These are phyloP conservation scores for Cenopis cana DNA, from an alignment of 2,888 invertebrate species.

Conservation along the genomic window DNA sequence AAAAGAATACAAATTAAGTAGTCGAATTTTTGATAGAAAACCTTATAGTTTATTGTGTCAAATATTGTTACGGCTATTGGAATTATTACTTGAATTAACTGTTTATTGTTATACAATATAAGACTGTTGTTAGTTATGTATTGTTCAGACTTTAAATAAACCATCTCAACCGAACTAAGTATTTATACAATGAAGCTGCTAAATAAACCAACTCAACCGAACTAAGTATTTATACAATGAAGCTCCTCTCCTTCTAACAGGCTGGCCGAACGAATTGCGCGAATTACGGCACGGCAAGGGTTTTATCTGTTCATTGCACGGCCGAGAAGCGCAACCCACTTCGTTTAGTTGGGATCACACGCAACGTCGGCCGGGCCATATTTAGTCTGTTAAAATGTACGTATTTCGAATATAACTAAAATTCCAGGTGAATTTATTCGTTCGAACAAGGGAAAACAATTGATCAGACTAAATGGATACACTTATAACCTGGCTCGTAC, in stretches of 20 bases:
- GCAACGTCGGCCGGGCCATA: too few relatives aligned
- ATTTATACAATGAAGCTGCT: background rate
- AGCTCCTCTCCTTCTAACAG: background rate
- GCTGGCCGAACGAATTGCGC: too few relatives aligned
- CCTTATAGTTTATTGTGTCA: too few relatives aligned
- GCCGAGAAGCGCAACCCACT: too few relatives aligned
- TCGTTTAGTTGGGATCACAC: too few relatives aligned
- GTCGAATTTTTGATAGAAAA: too few relatives aligned
- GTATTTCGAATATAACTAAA: background rate
- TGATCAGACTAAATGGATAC: conserved; percentile 14
- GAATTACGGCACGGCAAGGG: too few relatives aligned
- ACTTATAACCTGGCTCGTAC: background rate
- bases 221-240: background rate
- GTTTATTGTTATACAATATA: too few relatives aligned
- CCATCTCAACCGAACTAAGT: background rate
- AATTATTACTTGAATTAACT: too few relatives aligned
- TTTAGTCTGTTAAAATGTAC: background rate
- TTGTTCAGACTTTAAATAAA: background rate
- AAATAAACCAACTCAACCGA: background rate
- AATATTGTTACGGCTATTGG: too few relatives aligned
- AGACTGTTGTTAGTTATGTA: background rate
- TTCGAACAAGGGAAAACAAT: conserved; percentile 11
- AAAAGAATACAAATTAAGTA: too few relatives aligned
- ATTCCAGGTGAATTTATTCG: background rate
- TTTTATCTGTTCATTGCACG: too few relatives aligned